Evolutionary conservation across 2,888 invertebrate species (phyloP), one percentile per base, ranked within the genome.

Genomic region (Smittia aterrima): DNA sequence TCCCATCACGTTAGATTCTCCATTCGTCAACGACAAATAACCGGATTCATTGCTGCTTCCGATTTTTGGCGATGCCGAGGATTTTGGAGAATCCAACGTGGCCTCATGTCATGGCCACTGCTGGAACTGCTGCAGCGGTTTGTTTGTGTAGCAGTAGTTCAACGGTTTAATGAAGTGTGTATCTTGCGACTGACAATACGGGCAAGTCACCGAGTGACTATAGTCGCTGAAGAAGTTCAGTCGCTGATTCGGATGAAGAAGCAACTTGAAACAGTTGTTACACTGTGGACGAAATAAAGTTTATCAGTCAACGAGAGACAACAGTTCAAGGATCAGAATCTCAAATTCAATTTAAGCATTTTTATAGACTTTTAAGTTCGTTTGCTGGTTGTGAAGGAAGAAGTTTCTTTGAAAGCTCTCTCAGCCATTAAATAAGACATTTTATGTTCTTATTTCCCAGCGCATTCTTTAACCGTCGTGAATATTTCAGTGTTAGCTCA

Each of bases 151-250:
- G 86, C 93, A 93, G 83, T 90, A 89, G 77, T 88, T 86, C 80
- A 97, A 86, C 73, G 95, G 92, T 86, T 96, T 96, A 78, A 96
- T 95, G 86, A 97, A 97, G 86, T 98, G 97, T 75, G 92, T 92
- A 85, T 97, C 97, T 79, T 92, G 87, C 73, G 90, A 89, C 79
- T 92, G 90, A 86, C 97, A 98, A 83, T 92, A 92, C 41, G 95
- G 95, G 84, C 98, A 98, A 78, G 92, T 90, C 80, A 94, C 89
- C 79, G 92, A 89, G 82, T 93, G 94, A 81, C 94, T 95, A 86
- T 96, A 97, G 85, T 97, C 96, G 79, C 95, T 96, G 87, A 93
- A 98, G 87, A 89, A 93, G 85, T 92, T 93, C 78, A 96, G 86
- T 80, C 91, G 90, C 83, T 92, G 92, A 80, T 91, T 91, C 13